These are phyloP conservation scores for Hoplostethus atlanticus DNA, from an alignment of 2,797 vertebrate species.

Conservation along the genomic window DNA sequence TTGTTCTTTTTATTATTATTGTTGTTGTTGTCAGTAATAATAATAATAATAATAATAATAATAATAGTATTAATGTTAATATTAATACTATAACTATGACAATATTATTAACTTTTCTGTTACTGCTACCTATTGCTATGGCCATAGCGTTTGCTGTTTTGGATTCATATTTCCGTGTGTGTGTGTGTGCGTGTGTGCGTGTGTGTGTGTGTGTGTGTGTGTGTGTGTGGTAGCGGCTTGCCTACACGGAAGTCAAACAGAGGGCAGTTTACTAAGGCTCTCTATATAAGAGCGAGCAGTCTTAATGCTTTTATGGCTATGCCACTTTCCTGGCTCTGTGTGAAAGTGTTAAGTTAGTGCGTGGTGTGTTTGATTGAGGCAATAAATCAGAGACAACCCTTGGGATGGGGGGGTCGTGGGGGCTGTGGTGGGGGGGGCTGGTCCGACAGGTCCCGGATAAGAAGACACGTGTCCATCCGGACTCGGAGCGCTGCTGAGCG, in stretches of 20 bases:
- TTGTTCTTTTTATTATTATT: background rate
- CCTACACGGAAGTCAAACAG: constrained; percentile 52
- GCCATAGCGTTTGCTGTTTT: constrained; percentile 22
- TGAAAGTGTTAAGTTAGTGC: constrained; percentile 87
- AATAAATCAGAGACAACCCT: constrained; percentile 87
- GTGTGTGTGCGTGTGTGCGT: constrained; percentile 19
- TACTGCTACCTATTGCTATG: constrained; percentile 15
- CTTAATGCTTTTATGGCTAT: constrained; percentile 84
- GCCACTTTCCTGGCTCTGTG: constrained; percentile 83
- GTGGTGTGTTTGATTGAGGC: constrained; percentile 84
- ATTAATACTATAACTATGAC: constrained; percentile 5
- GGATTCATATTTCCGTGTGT: constrained; percentile 1
- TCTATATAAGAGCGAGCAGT: constrained; percentile 54
- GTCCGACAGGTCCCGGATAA: constrained; percentile 78
- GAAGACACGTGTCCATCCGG: constrained; percentile 88
- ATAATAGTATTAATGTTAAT: constrained; percentile 29
- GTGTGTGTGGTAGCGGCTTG: constrained; percentile 1
- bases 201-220: constrained; percentile 24
- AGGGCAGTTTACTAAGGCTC: constrained; percentile 64
- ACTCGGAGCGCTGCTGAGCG: constrained; percentile 75
- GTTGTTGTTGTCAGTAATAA: background rate
- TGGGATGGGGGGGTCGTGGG: constrained; percentile 48
- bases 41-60: constrained; percentile 30
- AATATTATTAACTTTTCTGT: background rate
- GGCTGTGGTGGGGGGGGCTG: background rate